A percentile compares a stretch with the other conserved stretches of the same genome.
Evolutionary conservation across 2,113 vertebrate genomes (phyloP).

Genomic region (Prinia subflava): DNA sequence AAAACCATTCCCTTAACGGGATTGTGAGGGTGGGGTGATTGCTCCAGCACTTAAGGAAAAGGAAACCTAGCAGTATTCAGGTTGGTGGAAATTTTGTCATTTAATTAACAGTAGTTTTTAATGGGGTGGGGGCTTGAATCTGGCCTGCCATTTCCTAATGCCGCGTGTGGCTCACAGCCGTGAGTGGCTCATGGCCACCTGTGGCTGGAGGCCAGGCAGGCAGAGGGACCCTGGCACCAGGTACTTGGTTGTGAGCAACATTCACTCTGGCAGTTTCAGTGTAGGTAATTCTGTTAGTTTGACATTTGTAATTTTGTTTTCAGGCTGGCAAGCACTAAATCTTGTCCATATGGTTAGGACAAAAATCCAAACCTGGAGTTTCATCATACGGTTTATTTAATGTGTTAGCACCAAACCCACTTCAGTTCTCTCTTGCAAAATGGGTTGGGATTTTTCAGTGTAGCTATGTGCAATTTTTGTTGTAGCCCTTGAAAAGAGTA

Average conservation of each 20-base stretch:
- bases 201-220: background rate
- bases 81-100: background rate
- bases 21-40: background rate
- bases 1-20: background rate
- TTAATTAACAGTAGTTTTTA: background rate
- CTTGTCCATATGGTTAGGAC: background rate
- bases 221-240: background rate
- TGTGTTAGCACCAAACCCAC: background rate
- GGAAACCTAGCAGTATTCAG: background rate
- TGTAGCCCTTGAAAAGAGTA: background rate
- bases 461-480: constrained; percentile 57
- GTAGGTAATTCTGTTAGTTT: background rate
- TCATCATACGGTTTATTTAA: background rate
- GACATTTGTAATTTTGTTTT: background rate
- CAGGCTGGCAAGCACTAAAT: background rate
- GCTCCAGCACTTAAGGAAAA: background rate
- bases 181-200: background rate
- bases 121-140: background rate
- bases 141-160: rapidly evolving
- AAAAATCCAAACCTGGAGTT: background rate
- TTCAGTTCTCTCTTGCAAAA: background rate
- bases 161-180: rapidly evolving
- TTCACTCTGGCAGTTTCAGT: background rate
- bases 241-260: background rate
- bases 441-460: background rate